These are phyloP conservation scores for Notarius quadriscutis DNA, from an alignment of 2,113 vertebrate genomes.

Conservation along the genomic window DNA sequence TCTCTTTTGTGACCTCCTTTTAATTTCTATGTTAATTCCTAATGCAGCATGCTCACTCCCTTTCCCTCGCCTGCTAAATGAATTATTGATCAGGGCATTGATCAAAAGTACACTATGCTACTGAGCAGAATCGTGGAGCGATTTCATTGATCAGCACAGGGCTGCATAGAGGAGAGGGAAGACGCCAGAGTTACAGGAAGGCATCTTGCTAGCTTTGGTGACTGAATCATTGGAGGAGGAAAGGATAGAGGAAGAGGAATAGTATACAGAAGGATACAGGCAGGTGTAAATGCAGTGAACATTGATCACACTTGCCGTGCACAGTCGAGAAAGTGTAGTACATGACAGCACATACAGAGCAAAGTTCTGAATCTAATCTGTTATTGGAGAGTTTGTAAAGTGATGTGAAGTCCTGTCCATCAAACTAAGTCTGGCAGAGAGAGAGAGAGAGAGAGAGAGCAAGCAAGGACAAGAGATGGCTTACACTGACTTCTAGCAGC, in stretches of 20 bases:
- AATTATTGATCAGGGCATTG: slow-evolving; percentile 57
- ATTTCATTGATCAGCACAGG: slow-evolving; percentile 45
- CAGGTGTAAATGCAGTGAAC: slow-evolving; percentile 25
- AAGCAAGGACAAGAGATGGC: not conserved
- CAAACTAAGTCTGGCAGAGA: slow-evolving; percentile 4
- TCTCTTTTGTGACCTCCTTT: slow-evolving; percentile 18
- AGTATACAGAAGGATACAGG: not conserved
- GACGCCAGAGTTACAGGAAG: not conserved
- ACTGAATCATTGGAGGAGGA: not conserved
- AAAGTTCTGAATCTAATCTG: slow-evolving; percentile 4
- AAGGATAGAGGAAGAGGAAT: not conserved
- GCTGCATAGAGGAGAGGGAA: not conserved
- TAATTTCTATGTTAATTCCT: slow-evolving; percentile 46
- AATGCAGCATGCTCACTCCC: not conserved
- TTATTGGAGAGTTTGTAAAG: not conserved
- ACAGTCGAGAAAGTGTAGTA: slow-evolving; percentile 34
- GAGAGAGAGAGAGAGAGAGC: not conserved
- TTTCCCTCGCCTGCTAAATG: slow-evolving; percentile 52
- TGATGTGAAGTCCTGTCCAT: not conserved
- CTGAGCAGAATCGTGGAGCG: slow-evolving; percentile 44
- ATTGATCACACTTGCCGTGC: slow-evolving; percentile 37
- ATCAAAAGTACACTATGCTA: slow-evolving; percentile 52
- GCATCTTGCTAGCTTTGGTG: not conserved
- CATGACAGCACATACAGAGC: slow-evolving; percentile 5
- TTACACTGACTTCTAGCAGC: not conserved